These are phyloP conservation scores for Papilio gigon DNA, from an alignment of 2,888 invertebrate species.

Conservation along the genomic window DNA sequence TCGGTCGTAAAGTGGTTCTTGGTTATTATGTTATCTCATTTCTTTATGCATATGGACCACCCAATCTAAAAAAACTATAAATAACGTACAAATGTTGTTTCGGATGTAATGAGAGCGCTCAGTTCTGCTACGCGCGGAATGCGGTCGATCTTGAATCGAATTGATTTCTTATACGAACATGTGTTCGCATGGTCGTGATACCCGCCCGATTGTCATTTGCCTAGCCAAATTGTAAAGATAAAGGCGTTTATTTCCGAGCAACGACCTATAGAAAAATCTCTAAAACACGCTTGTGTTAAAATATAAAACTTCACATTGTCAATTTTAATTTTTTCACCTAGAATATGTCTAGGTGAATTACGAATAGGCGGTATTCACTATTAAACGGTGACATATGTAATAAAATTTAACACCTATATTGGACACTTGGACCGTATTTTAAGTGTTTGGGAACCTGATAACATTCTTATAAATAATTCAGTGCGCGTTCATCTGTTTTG, in stretches of 20 bases:
- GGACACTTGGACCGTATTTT: slow-evolving; percentile 38
- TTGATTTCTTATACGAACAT: slow-evolving; percentile 60
- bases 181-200: background rate
- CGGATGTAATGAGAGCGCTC: slow-evolving; percentile 66
- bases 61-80: slow-evolving; percentile 1
- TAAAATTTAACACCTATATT: slow-evolving; percentile 30
- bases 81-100: slow-evolving; percentile 53
- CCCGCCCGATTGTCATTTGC: background rate
- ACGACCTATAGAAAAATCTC: too few species aligned
- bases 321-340: too few species aligned
- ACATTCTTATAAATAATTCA: slow-evolving; percentile 27
- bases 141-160: slow-evolving; percentile 69
- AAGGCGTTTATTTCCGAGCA: too few species aligned
- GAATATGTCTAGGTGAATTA: background rate
- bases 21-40: background rate
- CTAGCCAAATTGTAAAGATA: background rate
- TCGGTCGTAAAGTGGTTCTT: background rate
- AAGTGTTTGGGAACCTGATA: slow-evolving; percentile 26
- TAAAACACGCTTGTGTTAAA: too few species aligned
- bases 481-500: background rate
- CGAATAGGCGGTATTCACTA: background rate
- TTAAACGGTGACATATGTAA: background rate
- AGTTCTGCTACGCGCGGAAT: slow-evolving; percentile 58
- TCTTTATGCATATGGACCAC: background rate
- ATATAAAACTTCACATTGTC: too few species aligned